A percentile compares a stretch with the other conserved stretches of the same genome.
phyloP scores from a whole-genome alignment of 2,797 vertebrate species.

The Potorous gilbertii region DNA sequence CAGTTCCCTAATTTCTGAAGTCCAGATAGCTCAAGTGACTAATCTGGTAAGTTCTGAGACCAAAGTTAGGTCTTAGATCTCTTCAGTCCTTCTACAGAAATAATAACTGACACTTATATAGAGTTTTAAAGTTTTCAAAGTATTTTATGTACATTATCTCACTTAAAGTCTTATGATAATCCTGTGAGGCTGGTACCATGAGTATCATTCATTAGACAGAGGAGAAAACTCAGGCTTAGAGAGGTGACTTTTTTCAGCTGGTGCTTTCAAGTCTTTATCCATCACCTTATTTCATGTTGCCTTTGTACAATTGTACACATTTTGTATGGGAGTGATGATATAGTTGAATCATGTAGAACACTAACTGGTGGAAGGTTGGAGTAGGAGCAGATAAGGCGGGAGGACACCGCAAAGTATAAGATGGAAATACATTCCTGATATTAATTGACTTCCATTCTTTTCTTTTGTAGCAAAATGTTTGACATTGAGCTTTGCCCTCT shows the following conservation, averaged over 20 bases:
- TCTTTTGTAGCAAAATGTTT: conserved; percentile 97
- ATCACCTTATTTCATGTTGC: neutral
- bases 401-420: neutral
- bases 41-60: neutral
- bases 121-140: neutral
- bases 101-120: neutral
- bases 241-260: neutral
- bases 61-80: neutral
- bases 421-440: conserved; percentile 5
- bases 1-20: neutral
- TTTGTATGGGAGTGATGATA: neutral
- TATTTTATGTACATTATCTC: neutral
- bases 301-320: neutral
- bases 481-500: conserved; percentile 98
- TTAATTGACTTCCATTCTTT: conserved; percentile 67
- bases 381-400: neutral
- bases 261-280: neutral
- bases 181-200: neutral
- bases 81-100: neutral
- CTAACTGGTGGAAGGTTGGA: neutral
- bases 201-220: neutral
- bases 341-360: neutral
- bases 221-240: neutral
- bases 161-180: neutral
- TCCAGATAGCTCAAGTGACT: neutral